Conservation (phyloP, 2,113 vertebrate genomes). For the Vidua macroura region DNA sequence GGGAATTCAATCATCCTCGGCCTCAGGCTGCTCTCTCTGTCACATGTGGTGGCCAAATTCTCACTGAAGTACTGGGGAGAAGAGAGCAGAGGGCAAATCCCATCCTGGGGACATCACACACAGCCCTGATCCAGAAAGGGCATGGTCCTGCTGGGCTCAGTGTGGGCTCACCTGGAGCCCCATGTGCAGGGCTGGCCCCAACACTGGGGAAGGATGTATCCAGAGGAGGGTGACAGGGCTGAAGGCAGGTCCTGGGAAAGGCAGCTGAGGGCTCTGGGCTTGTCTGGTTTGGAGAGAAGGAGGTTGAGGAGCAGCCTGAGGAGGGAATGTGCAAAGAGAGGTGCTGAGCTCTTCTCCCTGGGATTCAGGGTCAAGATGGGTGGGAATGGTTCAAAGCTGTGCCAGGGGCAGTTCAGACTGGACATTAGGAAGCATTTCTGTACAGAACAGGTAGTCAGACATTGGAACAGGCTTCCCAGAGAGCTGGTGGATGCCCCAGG, state of each 20-base stretch:
- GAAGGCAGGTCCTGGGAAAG: neutral
- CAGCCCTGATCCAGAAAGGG: neutral
- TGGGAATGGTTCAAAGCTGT: neutral
- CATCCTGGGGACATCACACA: neutral
- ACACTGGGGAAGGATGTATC: fast-evolving
- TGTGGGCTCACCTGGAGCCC: neutral
- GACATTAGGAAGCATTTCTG: neutral
- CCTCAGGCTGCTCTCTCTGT: neutral
- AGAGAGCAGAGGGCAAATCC: neutral
- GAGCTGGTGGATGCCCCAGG: neutral
- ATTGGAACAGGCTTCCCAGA: neutral
- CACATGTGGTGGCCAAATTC: neutral
- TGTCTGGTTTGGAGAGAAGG: neutral
- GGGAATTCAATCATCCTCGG: neutral
- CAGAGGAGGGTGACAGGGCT: neutral
- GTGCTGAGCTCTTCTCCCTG: neutral
- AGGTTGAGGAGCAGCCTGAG: neutral
- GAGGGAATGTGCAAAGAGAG: neutral
- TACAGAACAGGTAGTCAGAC: neutral
- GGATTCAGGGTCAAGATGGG: neutral
- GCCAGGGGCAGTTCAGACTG: neutral
- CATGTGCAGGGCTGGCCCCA: neutral
- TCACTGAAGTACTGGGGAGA: neutral
- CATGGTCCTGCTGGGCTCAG: neutral
- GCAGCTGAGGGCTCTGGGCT: neutral